These are phyloP conservation scores for Cremastinae sp. DNA, from an alignment of 2,888 invertebrate species.

Conservation along the genomic window DNA sequence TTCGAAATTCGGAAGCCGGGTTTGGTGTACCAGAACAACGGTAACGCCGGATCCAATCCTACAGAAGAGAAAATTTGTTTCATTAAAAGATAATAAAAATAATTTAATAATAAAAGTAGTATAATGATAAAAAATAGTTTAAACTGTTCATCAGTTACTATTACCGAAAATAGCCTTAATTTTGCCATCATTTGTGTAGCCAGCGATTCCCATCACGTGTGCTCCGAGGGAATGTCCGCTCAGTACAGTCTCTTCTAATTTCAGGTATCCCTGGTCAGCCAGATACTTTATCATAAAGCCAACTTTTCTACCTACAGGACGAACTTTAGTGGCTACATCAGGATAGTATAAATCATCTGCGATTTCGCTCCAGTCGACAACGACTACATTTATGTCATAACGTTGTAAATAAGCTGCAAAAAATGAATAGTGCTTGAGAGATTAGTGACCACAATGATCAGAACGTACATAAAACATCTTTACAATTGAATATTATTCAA, in stretches of 20 bases:
- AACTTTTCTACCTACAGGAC: conserved; percentile 50
- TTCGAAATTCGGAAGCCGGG: conserved; percentile 52
- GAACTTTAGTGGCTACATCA: conserved; percentile 31
- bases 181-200: conserved; percentile 37
- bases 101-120: not conserved
- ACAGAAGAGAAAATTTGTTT: conserved; percentile 9
- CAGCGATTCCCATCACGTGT: conserved; percentile 64
- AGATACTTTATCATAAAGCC: conserved; percentile 56
- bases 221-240: conserved; percentile 66
- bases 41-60: conserved; percentile 68
- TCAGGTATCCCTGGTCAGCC: conserved; percentile 38
- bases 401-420: conserved; percentile 67
- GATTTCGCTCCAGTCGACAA: conserved; percentile 72
- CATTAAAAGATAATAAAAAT: conserved; percentile 21
- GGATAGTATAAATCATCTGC: conserved; percentile 47
- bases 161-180: conserved; percentile 25
- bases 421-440: not conserved
- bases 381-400: conserved; percentile 70
- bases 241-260: conserved; percentile 47
- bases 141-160: not conserved
- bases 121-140: not conserved
- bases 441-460: not conserved
- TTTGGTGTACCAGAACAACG: conserved; percentile 54
- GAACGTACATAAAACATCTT: not conserved
- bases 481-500: not conserved